These are phyloP conservation scores for Thereva nobilitata DNA, from an alignment of 2,888 invertebrate genomes.

Conservation along the genomic window DNA sequence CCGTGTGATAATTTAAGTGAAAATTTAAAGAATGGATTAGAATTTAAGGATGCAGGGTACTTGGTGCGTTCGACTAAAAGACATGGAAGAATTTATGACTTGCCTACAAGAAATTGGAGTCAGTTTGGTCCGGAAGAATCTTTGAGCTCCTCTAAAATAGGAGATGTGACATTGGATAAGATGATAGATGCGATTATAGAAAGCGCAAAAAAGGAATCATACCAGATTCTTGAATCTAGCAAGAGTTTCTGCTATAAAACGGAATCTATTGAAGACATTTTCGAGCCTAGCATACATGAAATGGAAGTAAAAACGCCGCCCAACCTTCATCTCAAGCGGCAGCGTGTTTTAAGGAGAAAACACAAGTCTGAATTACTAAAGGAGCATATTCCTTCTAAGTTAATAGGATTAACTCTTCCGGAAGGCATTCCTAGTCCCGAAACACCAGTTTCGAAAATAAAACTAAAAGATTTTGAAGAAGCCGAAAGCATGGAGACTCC, in stretches of 20 bases:
- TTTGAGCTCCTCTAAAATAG: constrained; percentile 55
- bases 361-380: constrained; percentile 12
- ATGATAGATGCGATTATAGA: constrained; percentile 58
- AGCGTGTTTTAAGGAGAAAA: constrained; percentile 53
- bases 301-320: constrained; percentile 58
- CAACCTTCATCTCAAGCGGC: constrained; percentile 51
- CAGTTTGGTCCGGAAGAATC: constrained; percentile 42
- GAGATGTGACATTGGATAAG: constrained; percentile 55
- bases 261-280: constrained; percentile 18
- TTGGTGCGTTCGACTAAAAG: neutral
- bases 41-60: neutral
- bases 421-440: constrained; percentile 55
- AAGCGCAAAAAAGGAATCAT: constrained; percentile 53
- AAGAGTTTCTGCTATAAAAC: constrained; percentile 1
- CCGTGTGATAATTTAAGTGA: constrained; percentile 26
- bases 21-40: neutral
- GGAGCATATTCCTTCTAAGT: constrained; percentile 26
- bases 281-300: constrained; percentile 51
- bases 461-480: constrained; percentile 34
- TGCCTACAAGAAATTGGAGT: neutral
- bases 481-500: constrained; percentile 45
- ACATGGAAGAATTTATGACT: constrained; percentile 19
- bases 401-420: constrained; percentile 51
- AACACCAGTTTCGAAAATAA: constrained; percentile 43
- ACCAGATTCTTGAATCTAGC: neutral